phyloP scores from a whole-genome alignment of 1,140 invertebrate genomes.

The Gonioctena quinquepunctata region DNA sequence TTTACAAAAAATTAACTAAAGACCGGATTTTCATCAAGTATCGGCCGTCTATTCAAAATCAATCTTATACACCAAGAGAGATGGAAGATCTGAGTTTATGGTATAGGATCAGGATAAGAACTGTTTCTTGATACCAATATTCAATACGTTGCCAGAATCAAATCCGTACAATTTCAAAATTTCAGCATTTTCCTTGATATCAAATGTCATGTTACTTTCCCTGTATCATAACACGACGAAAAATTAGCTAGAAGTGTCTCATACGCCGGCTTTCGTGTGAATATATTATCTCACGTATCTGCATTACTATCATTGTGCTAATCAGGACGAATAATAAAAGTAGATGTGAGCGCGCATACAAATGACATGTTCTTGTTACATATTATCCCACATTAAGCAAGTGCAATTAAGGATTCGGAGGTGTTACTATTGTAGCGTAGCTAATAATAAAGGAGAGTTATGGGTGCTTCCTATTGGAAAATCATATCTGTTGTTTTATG shows the following conservation, averaged over 20 bases:
- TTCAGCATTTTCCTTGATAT: too few species aligned
- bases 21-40: too few species aligned
- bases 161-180: too few species aligned
- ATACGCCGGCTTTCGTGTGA: slow-evolving; percentile 2
- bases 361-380: slow-evolving; percentile 10
- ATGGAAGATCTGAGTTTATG: too few species aligned
- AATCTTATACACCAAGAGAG: too few species aligned
- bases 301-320: slow-evolving; percentile 37
- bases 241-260: slow-evolving; percentile 9
- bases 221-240: not conserved
- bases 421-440: not conserved
- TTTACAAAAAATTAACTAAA: too few species aligned
- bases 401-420: not conserved
- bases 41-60: too few species aligned
- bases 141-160: too few species aligned
- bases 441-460: not conserved
- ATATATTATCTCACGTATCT: slow-evolving; percentile 39
- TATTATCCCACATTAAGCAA: not conserved
- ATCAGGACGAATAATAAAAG: slow-evolving; percentile 40
- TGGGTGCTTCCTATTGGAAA: too few species aligned
- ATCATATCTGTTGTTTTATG: too few species aligned
- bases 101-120: too few species aligned
- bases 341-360: slow-evolving; percentile 35
- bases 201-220: not conserved
- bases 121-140: too few species aligned